phyloP scores from a whole-genome alignment of 2,113 vertebrate genomes.

The Jaculus jaculus region DNA sequence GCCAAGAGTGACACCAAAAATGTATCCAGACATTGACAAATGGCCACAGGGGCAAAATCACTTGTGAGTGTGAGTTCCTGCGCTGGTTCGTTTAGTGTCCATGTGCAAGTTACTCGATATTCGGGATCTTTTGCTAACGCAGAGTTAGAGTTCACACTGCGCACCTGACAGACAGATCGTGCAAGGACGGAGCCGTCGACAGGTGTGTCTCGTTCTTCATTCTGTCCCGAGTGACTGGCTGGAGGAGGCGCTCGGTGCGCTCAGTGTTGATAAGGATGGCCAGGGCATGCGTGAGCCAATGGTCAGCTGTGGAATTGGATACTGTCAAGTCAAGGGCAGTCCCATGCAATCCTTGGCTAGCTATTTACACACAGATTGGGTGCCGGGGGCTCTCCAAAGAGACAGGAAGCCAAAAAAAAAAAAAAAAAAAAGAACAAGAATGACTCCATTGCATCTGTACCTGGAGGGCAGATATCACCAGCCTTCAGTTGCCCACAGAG shows the following conservation, averaged over 20 bases:
- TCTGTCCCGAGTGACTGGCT: too few relatives aligned
- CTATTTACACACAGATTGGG: background rate
- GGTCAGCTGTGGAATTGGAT: fast-evolving
- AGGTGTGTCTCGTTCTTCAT: background rate
- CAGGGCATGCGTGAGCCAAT: background rate
- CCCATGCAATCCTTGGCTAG: background rate
- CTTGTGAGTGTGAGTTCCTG: background rate
- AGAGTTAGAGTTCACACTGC: too few relatives aligned
- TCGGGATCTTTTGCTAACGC: background rate
- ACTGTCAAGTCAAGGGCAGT: too few relatives aligned
- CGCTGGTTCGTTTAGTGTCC: background rate
- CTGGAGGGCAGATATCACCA: background rate
- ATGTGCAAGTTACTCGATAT: background rate
- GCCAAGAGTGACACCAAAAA: background rate
- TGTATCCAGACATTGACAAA: background rate
- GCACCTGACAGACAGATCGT: background rate
- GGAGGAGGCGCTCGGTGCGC: too few relatives aligned
- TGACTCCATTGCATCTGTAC: background rate
- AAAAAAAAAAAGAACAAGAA: too few relatives aligned
- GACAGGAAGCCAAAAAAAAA: too few relatives aligned
- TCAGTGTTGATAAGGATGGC: too few relatives aligned
- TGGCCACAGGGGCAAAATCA: background rate
- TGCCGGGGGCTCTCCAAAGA: background rate
- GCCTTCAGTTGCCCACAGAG: fast-evolving
- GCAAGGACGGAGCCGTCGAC: too few relatives aligned